Conservation (phyloP, 2,888 invertebrate genomes). For the Pyrrhia umbra region DNA sequence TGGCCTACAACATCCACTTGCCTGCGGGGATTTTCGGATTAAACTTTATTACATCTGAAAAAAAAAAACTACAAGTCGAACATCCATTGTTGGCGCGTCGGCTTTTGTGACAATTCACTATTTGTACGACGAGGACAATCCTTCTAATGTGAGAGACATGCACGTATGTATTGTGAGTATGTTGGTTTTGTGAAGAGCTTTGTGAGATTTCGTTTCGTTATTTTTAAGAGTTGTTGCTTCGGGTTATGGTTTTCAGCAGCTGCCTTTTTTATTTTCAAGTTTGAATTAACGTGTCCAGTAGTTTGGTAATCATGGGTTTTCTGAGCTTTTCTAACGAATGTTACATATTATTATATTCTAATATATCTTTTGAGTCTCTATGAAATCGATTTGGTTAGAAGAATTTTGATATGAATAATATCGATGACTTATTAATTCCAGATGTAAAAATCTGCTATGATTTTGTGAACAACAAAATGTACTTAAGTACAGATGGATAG, state of each 20-base stretch:
- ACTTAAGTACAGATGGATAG: too few species aligned
- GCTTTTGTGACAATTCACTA: constrained; percentile 67
- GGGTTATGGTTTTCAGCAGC: constrained; percentile 23
- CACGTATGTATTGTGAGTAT: constrained; percentile 22
- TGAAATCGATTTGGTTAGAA: too few species aligned
- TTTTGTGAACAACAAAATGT: neutral
- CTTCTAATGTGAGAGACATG: constrained; percentile 53
- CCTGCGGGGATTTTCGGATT: constrained; percentile 84
- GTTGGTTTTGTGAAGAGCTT: constrained; percentile 26
- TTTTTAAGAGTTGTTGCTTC: constrained; percentile 26
- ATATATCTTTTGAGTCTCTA: too few species aligned
- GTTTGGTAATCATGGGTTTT: neutral
- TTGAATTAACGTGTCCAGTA: neutral
- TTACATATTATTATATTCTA: neutral
- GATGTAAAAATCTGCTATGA: neutral
- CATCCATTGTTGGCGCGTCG: constrained; percentile 67
- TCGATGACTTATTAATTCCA: neutral
- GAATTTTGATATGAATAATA: neutral
- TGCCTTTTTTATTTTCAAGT: neutral
- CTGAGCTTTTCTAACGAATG: neutral
- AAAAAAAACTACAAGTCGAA: constrained; percentile 70
- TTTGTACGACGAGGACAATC: constrained; percentile 65
- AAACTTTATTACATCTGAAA: constrained; percentile 75
- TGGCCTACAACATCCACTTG: constrained; percentile 79
- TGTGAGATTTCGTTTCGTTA: constrained; percentile 33